A percentile compares a stretch with the other conserved stretches of the same genome.
phyloP scores from a whole-genome alignment of 2,113 vertebrate genomes.

The Galbula dea region DNA sequence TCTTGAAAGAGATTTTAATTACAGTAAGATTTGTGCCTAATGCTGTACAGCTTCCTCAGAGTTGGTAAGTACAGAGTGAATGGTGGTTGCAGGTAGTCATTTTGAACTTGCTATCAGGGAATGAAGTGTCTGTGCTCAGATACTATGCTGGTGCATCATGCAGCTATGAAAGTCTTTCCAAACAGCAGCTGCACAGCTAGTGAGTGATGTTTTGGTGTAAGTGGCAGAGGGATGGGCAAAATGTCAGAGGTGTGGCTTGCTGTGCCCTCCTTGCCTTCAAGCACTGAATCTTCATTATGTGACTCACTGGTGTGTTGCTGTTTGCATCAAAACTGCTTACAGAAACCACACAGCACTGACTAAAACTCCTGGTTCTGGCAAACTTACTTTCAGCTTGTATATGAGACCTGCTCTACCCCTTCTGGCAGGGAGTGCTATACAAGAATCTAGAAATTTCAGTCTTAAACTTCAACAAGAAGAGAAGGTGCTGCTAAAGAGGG shows the following conservation, averaged over 20 bases:
- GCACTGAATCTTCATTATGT: neutral
- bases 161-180: neutral
- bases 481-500: neutral
- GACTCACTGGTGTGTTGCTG: constrained; percentile 11
- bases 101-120: neutral
- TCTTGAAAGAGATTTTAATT: constrained; percentile 6
- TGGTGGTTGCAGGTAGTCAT: neutral
- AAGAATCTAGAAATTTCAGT: neutral
- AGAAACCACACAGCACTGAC: neutral
- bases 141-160: neutral
- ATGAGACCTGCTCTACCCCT: neutral
- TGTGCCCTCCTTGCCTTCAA: constrained; percentile 32
- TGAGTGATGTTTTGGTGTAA: neutral
- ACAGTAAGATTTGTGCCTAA: neutral
- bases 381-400: neutral
- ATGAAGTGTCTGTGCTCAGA: neutral
- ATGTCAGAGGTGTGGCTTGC: constrained; percentile 32
- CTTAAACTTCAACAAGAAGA: neutral
- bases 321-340: constrained; percentile 6
- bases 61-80: neutral
- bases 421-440: neutral
- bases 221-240: neutral
- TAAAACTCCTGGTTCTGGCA: neutral
- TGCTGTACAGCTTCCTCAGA: neutral
- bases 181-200: neutral